Base-by-base conservation (phyloP, 2,113 vertebrate genomes). In the Spilogale gracilis region DNA sequence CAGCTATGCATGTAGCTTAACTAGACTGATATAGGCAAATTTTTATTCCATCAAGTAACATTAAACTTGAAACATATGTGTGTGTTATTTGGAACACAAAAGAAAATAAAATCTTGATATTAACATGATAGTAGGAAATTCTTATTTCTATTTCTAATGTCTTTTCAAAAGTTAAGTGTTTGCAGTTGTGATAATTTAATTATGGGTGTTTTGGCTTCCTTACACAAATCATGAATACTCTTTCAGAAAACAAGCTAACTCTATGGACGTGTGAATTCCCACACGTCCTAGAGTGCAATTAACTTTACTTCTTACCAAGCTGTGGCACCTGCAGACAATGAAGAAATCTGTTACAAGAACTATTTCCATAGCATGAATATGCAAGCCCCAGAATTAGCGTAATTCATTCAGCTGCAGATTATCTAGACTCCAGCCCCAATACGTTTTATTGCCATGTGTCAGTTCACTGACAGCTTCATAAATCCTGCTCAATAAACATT, bases 321-420 rank as follows among this genome's bases (percentile, higher is more conserved):
- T 97, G 95, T 93, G 93, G 84, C 97, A 97, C 97, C 97, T 98
- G 96, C 88, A 97, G 97, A 98, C 98, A 98, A 98, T 97, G 95
- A 94, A 93, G 91, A 98, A 98, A 97, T 98, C 94, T 94, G 96
- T 93, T 97, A 95, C 86, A 97, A 91, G 91, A 95, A 96, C 84
- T 93, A 95, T 98, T 98, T 96, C 81, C 97, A 98, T 97, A 91
- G 52, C 97, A 98, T 97, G 95, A 97, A 98, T 98, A 98, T 97
- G 96, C 97, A 98, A 97, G 91, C n/a, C 43, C 30, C 30, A 84
- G 95, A 96, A 98, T 98, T 97, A 98, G 84, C 89, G 60, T 96
- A 96, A 98, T 95, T 96, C 95, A 98, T 96, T 97, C 93, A 96
- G 93, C 85, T 92, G 85, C 86, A 91, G 88, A 92, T 97, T 96